A percentile compares a stretch with the other conserved stretches of the same genome.
These are phyloP conservation scores for Eulemur coronatus DNA, from an alignment of 2,797 vertebrate genomes.

Conservation along the genomic window DNA sequence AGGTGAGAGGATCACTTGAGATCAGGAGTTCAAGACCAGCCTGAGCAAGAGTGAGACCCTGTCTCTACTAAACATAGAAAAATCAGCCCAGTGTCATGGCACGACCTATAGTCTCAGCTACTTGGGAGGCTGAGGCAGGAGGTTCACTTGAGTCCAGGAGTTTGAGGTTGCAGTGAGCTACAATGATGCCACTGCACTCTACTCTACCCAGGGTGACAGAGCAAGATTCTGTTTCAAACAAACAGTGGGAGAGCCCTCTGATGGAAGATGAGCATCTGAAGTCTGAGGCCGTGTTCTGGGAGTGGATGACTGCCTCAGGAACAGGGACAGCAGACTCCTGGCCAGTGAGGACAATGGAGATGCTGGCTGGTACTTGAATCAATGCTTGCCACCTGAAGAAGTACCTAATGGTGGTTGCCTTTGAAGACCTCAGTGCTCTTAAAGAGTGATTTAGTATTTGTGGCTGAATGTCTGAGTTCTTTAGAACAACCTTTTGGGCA, in stretches of 20 bases:
- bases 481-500: neutral
- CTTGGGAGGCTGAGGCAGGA: no score
- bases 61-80: no score
- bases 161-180: no score
- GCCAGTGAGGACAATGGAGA: neutral
- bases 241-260: neutral
- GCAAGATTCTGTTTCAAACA: no score
- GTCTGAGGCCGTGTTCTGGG: neutral
- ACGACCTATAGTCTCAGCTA: no score
- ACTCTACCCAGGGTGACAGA: no score
- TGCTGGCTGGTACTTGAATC: neutral
- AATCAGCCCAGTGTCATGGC: no score
- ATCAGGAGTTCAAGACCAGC: no score
- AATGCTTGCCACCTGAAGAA: neutral
- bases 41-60: no score
- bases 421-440: neutral
- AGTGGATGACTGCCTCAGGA: neutral
- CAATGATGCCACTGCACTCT: no score
- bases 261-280: neutral
- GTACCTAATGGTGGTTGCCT: neutral
- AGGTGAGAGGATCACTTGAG: no score
- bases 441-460: neutral
- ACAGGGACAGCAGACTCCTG: neutral
- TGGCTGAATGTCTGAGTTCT: neutral
- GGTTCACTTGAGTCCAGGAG: no score